Evolutionary conservation across 2,888 invertebrate species (phyloP).

Genomic region (Drosophila borborema): DNA sequence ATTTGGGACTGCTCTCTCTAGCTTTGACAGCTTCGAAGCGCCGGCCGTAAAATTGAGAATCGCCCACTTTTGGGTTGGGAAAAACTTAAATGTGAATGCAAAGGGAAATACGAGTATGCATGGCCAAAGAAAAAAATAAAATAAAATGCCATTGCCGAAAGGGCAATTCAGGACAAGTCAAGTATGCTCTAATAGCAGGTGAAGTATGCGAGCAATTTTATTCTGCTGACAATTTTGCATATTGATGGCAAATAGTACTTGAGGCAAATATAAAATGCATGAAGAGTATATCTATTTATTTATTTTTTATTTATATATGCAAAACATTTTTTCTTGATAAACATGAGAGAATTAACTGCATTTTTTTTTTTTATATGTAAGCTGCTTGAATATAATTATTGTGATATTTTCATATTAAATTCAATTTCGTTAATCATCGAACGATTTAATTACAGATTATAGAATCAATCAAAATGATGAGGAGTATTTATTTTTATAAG

Average conservation of each 20-base stretch:
- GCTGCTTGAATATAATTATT: neutral
- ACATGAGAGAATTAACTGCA: neutral
- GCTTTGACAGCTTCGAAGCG: constrained; percentile 32
- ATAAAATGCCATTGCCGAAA: constrained; percentile 31
- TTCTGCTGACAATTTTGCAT: constrained; percentile 41
- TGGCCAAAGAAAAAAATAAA: neutral
- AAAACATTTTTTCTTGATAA: neutral
- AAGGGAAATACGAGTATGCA: constrained; percentile 10
- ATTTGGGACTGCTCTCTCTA: constrained; percentile 22
- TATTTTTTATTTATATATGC: neutral
- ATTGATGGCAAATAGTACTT: constrained; percentile 32
- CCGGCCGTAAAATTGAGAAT: constrained; percentile 41
- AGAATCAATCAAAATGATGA: neutral
- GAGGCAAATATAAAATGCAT: constrained; percentile 2
- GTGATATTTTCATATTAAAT: neutral
- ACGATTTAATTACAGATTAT: neutral
- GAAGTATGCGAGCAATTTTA: constrained; percentile 26
- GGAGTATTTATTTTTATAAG: neutral
- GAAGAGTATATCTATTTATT: neutral
- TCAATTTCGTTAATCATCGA: neutral
- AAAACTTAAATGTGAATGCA: constrained; percentile 27
- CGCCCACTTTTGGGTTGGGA: constrained; percentile 30
- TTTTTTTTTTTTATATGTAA: neutral
- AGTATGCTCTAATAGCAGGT: constrained; percentile 33
- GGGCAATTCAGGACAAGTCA: constrained; percentile 43